A percentile compares a stretch with the other conserved stretches of the same genome.
phyloP scores from a whole-genome alignment of 2,888 invertebrate genomes.

The Operophtera brumata region DNA sequence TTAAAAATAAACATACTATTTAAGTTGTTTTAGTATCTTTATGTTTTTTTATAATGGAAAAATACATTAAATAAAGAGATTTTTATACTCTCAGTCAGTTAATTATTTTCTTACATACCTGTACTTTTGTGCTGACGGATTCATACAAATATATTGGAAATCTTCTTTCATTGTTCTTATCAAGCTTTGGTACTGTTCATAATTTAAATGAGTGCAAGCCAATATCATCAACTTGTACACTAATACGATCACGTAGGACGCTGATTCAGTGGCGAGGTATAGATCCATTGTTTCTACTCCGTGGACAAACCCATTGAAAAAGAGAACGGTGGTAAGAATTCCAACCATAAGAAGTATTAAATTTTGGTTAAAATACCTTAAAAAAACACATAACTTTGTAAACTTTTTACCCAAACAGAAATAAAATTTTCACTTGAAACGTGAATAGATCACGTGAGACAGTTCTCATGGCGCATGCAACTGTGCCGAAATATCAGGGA shows the following conservation, averaged over 20 bases:
- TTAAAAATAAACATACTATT: too few relatives aligned
- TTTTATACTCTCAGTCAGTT: too few relatives aligned
- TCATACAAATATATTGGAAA: conserved; percentile 49
- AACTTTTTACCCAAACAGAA: too few relatives aligned
- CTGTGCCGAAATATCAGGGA: too few relatives aligned
- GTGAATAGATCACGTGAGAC: too few relatives aligned
- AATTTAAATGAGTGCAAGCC: conserved; percentile 41
- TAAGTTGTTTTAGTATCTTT: too few relatives aligned
- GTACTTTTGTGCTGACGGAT: conserved; percentile 41
- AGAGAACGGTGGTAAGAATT: neutral
- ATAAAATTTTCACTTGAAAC: too few relatives aligned
- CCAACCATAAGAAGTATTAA: neutral
- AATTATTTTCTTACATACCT: conserved; percentile 35
- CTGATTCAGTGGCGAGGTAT: conserved; percentile 43
- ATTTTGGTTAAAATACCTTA: neutral
- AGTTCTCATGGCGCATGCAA: too few relatives aligned
- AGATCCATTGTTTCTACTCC: neutral
- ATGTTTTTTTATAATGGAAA: too few relatives aligned
- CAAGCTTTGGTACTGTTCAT: conserved; percentile 44
- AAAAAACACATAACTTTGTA: neutral
- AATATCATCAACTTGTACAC: conserved; percentile 49
- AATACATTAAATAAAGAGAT: too few relatives aligned
- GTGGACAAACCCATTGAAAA: neutral
- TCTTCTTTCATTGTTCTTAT: conserved; percentile 46
- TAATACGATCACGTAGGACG: conserved; percentile 48